phyloP scores from a whole-genome alignment of 1,140 invertebrate species.

The Elymnias hypermnestra region DNA sequence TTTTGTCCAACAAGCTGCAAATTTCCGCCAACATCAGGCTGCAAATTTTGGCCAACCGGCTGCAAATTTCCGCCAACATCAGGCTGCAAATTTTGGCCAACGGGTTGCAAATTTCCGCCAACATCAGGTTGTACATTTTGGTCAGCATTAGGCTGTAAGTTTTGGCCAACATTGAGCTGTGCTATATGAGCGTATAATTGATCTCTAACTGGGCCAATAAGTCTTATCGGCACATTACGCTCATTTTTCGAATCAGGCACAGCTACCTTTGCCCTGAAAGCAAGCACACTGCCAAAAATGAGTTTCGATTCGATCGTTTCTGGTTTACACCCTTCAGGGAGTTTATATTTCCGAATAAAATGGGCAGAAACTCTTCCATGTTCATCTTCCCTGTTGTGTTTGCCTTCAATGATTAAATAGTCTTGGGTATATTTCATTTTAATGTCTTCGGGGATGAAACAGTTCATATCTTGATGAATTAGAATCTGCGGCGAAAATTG shows the following conservation, averaged over 20 bases:
- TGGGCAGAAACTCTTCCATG: constrained; percentile 85
- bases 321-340: constrained; percentile 83
- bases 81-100: too few relatives aligned
- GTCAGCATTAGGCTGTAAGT: constrained; percentile 26
- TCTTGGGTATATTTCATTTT: constrained; percentile 87
- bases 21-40: too few relatives aligned
- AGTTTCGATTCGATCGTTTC: constrained; percentile 81
- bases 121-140: too few relatives aligned
- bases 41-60: too few relatives aligned
- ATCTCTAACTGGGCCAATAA: constrained; percentile 77
- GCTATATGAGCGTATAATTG: too few relatives aligned
- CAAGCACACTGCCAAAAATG: constrained; percentile 85
- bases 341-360: constrained; percentile 81
- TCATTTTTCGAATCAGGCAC: constrained; percentile 72
- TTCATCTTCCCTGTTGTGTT: constrained; percentile 85
- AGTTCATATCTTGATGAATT: constrained; percentile 87
- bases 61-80: too few relatives aligned
- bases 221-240: constrained; percentile 78
- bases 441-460: constrained; percentile 90
- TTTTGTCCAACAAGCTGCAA: too few relatives aligned
- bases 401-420: constrained; percentile 81
- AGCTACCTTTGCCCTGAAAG: constrained; percentile 79
- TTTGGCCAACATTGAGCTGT: too few relatives aligned
- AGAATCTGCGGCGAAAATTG: too few relatives aligned
- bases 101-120: too few relatives aligned